A percentile compares a stretch with the other conserved stretches of the same genome.
Conservation (phyloP, 2,888 invertebrate species). For the Scaptomyza flava region DNA sequence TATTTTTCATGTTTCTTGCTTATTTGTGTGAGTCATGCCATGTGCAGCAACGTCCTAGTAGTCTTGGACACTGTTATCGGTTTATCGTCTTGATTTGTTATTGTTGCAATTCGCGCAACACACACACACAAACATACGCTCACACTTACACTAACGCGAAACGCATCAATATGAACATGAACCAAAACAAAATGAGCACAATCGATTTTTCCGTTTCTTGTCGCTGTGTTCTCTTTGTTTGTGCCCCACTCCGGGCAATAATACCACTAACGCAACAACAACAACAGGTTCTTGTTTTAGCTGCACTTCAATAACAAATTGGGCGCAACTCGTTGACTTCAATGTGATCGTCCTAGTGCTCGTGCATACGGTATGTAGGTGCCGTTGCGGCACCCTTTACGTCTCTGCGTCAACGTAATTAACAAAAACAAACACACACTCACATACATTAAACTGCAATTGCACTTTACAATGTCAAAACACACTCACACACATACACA, state of each 20-base stretch:
- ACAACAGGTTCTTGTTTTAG: slow-evolving; percentile 64
- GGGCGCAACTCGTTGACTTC: slow-evolving; percentile 44
- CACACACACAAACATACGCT: slow-evolving; percentile 7
- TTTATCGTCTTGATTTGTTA: slow-evolving; percentile 47
- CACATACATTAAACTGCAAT: slow-evolving; percentile 37
- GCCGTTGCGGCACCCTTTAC: slow-evolving; percentile 26
- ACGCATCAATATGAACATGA: slow-evolving; percentile 37
- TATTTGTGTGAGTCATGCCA: slow-evolving; percentile 66
- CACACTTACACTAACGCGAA: slow-evolving; percentile 15
- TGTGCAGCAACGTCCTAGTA: slow-evolving; percentile 28
- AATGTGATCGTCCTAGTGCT: slow-evolving; percentile 26
- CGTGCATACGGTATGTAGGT: neutral
- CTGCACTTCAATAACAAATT: slow-evolving; percentile 42
- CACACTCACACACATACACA: slow-evolving; percentile 14
- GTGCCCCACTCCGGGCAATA: slow-evolving; percentile 36
- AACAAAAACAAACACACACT: slow-evolving; percentile 24
- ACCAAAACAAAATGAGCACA: slow-evolving; percentile 80
- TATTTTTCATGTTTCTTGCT: slow-evolving; percentile 81
- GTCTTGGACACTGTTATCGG: slow-evolving; percentile 45
- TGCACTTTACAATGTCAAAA: slow-evolving; percentile 41
- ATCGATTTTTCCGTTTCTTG: slow-evolving; percentile 81
- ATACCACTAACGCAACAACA: slow-evolving; percentile 36
- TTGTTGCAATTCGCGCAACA: slow-evolving; percentile 41
- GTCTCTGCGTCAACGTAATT: slow-evolving; percentile 38
- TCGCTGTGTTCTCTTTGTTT: slow-evolving; percentile 35